These are phyloP conservation scores for Florisuga fusca DNA, from an alignment of 2,797 vertebrate species.

Conservation along the genomic window DNA sequence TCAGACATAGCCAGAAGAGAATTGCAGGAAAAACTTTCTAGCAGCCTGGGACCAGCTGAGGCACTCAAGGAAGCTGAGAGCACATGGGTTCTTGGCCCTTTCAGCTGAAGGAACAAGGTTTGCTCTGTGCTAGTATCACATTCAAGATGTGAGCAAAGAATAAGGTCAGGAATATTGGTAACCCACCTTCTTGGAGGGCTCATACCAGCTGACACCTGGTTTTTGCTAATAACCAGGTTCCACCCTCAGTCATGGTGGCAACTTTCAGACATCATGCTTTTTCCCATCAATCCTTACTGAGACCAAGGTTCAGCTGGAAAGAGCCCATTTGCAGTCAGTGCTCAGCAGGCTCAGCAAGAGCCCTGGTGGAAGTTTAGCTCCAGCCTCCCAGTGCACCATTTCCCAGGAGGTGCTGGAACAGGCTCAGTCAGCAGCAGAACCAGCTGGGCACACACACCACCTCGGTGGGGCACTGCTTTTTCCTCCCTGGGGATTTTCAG, in stretches of 20 bases:
- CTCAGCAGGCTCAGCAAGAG: background rate
- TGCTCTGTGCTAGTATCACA: background rate
- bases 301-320: background rate
- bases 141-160: background rate
- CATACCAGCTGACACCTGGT: background rate
- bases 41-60: background rate
- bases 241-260: background rate
- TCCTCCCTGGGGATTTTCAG: background rate
- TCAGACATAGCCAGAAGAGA: background rate
- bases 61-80: background rate
- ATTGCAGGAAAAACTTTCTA: background rate
- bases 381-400: background rate
- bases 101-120: background rate
- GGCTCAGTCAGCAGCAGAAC: background rate
- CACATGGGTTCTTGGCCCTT: background rate
- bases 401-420: background rate
- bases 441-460: background rate
- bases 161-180: background rate
- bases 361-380: background rate
- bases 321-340: background rate
- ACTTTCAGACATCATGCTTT: background rate
- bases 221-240: background rate
- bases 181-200: background rate
- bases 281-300: background rate
- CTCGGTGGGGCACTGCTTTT: background rate